phyloP scores from a whole-genome alignment of 2,797 vertebrate genomes.

The Cyclura pinguis region DNA sequence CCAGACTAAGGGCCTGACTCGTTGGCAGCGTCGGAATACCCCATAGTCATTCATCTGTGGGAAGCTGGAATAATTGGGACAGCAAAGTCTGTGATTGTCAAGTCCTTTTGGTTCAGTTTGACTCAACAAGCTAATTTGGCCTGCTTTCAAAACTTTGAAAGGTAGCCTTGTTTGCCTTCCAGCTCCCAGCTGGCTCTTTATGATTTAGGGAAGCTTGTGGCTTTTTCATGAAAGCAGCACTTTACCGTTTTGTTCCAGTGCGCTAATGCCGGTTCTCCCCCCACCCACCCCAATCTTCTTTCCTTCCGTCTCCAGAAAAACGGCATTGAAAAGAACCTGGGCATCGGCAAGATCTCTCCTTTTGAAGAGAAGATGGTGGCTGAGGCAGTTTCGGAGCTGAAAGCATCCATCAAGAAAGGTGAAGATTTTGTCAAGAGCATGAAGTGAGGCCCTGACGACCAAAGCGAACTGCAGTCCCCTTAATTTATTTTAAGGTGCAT shows the following conservation, averaged over 20 bases:
- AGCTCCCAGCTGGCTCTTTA: background rate
- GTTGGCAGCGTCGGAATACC: background rate
- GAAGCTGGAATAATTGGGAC: background rate
- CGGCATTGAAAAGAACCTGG: constrained; percentile 97
- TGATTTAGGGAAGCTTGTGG: background rate
- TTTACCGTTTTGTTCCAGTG: too few species aligned
- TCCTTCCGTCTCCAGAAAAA: constrained; percentile 83
- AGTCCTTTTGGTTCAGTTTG: background rate
- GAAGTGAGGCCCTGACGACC: constrained; percentile 83
- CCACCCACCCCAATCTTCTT: background rate
- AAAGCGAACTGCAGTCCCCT: constrained; percentile 58
- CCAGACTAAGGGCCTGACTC: background rate
- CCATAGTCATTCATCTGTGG: background rate
- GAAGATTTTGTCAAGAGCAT: constrained; percentile 94
- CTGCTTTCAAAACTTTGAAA: background rate
- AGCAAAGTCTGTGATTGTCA: too few species aligned
- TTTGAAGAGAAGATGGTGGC: constrained; percentile 96
- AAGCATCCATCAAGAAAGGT: constrained; percentile 97
- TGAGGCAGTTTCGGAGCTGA: constrained; percentile 89
- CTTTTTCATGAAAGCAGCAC: background rate
- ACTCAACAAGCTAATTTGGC: background rate
- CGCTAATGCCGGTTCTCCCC: background rate
- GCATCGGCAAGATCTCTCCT: constrained; percentile 90
- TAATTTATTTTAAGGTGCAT: constrained; percentile 80
- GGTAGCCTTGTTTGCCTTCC: background rate